phyloP scores from a whole-genome alignment of 2,797 vertebrate species.

The Bryconaethiops microstoma region DNA sequence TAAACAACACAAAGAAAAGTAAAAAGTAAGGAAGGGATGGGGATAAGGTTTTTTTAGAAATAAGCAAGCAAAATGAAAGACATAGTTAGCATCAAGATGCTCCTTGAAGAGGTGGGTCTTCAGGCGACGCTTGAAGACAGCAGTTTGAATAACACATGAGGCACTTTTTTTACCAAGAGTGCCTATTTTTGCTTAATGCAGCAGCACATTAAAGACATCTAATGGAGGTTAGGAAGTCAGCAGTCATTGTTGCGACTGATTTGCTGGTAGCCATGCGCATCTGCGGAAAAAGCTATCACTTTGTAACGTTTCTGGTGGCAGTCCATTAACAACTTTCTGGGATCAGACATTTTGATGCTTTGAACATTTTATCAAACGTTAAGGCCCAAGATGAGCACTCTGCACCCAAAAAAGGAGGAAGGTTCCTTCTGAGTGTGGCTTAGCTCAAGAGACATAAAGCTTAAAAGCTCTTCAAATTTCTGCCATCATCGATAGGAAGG shows the following conservation, averaged over 20 bases:
- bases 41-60: too few relatives aligned
- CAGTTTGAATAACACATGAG: not conserved
- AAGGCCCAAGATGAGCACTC: too few relatives aligned
- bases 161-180: constrained; percentile 2
- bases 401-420: not conserved
- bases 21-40: too few relatives aligned
- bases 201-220: constrained; percentile 1
- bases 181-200: constrained; percentile 9
- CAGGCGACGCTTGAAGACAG: too few relatives aligned
- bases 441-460: constrained; percentile 19
- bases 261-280: not conserved
- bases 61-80: too few relatives aligned
- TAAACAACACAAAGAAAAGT: too few relatives aligned
- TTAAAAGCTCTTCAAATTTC: constrained; percentile 13
- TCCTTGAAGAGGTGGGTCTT: too few relatives aligned
- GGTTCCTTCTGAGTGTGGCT: not conserved
- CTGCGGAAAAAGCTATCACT: not conserved
- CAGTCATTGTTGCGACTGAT: constrained; percentile 3
- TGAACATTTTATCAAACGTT: constrained; percentile 15
- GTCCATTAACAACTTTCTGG: constrained; percentile 9
- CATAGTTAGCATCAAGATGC: too few relatives aligned
- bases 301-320: constrained; percentile 2
- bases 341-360: constrained; percentile 20
- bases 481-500: constrained; percentile 25
- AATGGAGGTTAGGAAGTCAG: constrained; percentile 23